Evolutionary conservation across 2,888 invertebrate genomes (phyloP).

Genomic region (Cepaea hortensis): DNA sequence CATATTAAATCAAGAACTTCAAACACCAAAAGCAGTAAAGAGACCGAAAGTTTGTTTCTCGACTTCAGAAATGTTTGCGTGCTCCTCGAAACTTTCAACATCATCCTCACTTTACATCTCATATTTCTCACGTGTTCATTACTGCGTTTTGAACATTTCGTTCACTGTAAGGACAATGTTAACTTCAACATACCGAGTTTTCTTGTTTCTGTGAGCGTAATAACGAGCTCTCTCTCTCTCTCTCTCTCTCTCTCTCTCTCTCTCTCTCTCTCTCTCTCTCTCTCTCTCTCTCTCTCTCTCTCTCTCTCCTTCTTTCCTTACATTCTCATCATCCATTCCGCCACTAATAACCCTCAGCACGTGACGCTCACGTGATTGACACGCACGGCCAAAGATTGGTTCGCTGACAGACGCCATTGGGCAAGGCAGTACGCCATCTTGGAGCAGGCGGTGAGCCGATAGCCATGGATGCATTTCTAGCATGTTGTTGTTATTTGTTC

Average conservation of each 20-base stretch:
- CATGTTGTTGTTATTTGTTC: no score
- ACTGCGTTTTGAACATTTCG: no score
- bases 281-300: background rate
- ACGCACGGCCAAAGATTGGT: constrained; percentile 22
- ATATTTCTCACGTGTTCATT: no score
- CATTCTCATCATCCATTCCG: constrained; percentile 9
- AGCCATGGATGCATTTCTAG: background rate
- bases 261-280: background rate
- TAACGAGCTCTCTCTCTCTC: background rate
- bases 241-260: background rate
- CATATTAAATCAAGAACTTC: no score
- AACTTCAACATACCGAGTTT: background rate
- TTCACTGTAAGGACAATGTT: background rate
- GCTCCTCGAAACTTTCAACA: no score
- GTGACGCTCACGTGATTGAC: constrained; percentile 33
- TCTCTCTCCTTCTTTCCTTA: background rate
- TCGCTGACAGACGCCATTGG: constrained; percentile 24
- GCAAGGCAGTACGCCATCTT: no score
- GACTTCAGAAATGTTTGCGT: no score
- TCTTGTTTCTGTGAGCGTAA: background rate
- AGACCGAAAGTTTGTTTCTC: no score
- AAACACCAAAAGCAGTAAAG: no score
- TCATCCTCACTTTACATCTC: no score
- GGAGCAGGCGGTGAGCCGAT: background rate
- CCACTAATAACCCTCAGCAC: constrained; percentile 23